phyloP scores from a whole-genome alignment of 2,888 invertebrate species.

The Geotrupes spiniger region DNA sequence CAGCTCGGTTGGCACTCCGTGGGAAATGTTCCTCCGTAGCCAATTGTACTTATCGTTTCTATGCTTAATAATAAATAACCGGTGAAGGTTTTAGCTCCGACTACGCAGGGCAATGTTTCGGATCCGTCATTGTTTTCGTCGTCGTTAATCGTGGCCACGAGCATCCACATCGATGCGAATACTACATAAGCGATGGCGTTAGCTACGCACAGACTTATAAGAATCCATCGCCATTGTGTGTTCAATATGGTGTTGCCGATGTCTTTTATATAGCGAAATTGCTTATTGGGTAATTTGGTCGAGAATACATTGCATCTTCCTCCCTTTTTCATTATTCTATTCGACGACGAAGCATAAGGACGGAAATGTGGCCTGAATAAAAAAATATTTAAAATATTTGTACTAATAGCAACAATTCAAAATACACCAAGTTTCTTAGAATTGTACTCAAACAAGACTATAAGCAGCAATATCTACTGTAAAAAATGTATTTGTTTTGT shows the following conservation, averaged over 20 bases:
- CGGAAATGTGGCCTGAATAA: slow-evolving; percentile 10
- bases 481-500: no score
- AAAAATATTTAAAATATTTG: not conserved
- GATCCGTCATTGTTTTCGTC: slow-evolving; percentile 18
- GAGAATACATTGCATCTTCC: slow-evolving; percentile 45
- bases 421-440: no score
- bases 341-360: slow-evolving; percentile 17
- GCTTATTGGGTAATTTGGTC: slow-evolving; percentile 32
- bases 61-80: slow-evolving; percentile 42
- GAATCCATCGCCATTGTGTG: slow-evolving; percentile 70
- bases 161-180: slow-evolving; percentile 29
- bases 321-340: slow-evolving; percentile 47
- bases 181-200: slow-evolving; percentile 33
- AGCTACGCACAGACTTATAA: slow-evolving; percentile 48
- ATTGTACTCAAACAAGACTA: no score
- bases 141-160: slow-evolving; percentile 21
- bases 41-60: slow-evolving; percentile 43
- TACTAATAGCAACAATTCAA: not conserved
- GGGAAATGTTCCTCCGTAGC: slow-evolving; percentile 41
- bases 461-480: no score
- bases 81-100: slow-evolving; percentile 37
- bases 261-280: slow-evolving; percentile 48
- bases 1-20: slow-evolving; percentile 37
- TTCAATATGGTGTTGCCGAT: slow-evolving; percentile 65
- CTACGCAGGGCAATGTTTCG: slow-evolving; percentile 31